Conservation (phyloP, 2,797 vertebrate species). For the Threskiornis aethiopicus region DNA sequence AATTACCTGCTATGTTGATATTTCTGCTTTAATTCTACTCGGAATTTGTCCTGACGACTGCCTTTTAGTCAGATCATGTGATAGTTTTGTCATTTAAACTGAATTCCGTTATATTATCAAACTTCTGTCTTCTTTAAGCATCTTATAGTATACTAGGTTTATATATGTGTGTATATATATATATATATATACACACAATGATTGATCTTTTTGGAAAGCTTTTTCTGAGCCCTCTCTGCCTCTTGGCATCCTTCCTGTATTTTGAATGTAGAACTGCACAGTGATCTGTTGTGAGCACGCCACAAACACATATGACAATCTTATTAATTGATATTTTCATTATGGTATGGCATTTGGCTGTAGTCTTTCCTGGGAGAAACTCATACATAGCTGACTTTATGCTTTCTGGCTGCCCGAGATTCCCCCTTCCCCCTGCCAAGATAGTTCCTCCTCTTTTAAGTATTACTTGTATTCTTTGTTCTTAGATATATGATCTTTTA, state of each 20-base stretch:
- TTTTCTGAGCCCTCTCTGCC: not conserved
- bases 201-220: not conserved
- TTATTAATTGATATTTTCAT: not conserved
- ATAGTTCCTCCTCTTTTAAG: not conserved
- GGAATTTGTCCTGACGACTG: not conserved
- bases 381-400: not conserved
- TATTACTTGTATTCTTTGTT: not conserved
- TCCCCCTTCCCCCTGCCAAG: not conserved
- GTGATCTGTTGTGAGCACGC: not conserved
- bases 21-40: not conserved
- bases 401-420: not conserved
- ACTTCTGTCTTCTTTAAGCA: not conserved
- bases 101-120: not conserved
- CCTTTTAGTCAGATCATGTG: not conserved
- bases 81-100: not conserved
- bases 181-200: too few species aligned
- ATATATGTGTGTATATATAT: too few species aligned
- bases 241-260: not conserved
- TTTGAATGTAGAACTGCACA: not conserved
- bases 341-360: not conserved
- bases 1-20: not conserved
- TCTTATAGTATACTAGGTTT: not conserved
- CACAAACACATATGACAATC: not conserved
- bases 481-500: not conserved
- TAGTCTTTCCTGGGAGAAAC: not conserved